Percentiles rank a stretch among this genome's conserved stretches.
phyloP scores from a whole-genome alignment of 2,797 vertebrate species.

The Denticeps clupeoides region DNA sequence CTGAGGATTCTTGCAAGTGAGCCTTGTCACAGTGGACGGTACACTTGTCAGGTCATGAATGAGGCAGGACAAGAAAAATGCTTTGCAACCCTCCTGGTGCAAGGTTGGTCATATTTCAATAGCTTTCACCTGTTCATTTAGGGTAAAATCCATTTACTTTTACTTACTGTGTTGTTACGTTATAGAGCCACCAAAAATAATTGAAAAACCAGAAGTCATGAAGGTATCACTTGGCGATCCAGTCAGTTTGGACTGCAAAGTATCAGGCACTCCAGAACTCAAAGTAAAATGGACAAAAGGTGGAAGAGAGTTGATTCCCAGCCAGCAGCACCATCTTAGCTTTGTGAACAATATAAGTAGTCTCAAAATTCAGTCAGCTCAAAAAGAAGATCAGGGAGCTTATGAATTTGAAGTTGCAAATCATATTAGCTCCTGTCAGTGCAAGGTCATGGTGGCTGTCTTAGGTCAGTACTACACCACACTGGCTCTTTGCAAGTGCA shows the following conservation, averaged over 20 bases:
- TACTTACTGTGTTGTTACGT: constrained; percentile 22
- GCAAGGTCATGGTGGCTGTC: constrained; percentile 76
- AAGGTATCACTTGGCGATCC: constrained; percentile 88
- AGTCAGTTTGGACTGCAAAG: constrained; percentile 85
- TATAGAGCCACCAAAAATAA: constrained; percentile 85
- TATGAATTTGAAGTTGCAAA: constrained; percentile 89
- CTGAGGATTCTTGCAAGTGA: constrained; percentile 73
- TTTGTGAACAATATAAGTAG: constrained; percentile 87
- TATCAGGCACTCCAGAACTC: constrained; percentile 86
- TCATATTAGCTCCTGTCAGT: constrained; percentile 83
- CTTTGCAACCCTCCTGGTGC: constrained; percentile 77
- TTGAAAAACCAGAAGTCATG: constrained; percentile 82
- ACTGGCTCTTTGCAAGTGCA: background rate
- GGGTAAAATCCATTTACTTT: background rate
- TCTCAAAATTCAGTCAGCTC: constrained; percentile 79
- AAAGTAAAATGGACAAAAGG: constrained; percentile 88
- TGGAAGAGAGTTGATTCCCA: constrained; percentile 79
- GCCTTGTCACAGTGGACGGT: constrained; percentile 73
- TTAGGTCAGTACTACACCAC: constrained; percentile 72
- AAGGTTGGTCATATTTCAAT: constrained; percentile 93
- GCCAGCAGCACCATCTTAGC: constrained; percentile 82
- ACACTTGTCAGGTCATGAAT: constrained; percentile 87
- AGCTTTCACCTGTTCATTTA: too few relatives aligned
- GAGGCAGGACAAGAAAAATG: constrained; percentile 85
- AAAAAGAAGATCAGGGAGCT: constrained; percentile 78